Base-by-base conservation (phyloP, 2,888 invertebrate species). In the Parochlus steinenii region DNA sequence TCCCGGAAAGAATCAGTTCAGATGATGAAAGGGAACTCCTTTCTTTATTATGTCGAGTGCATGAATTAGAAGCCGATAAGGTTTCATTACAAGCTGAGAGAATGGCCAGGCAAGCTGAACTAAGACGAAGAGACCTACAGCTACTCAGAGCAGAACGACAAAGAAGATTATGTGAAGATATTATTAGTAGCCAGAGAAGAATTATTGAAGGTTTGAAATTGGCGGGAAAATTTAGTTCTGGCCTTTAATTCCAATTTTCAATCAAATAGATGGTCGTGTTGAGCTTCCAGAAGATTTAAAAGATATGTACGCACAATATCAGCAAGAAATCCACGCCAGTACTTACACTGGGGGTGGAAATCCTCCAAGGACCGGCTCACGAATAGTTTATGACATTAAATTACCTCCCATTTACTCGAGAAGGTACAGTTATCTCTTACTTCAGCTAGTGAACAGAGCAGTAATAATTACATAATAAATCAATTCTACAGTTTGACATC, bases 1-100 rank as follows among this genome's bases (percentile, higher is more conserved):
- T 92, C 40, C 86, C 90, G 4, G 78, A 77, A 34, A 69, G 80
- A 36, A 74, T 89, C 35, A 81, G 75, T 50, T 83, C 81, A 41
- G 81, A 85, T 34, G 87, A 92, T 43, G 92, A 95, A 59, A 68
- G 83, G 26, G 93, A 95, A 53, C 72, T 93, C 37, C 39, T 87
- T 39, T 76, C 81, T 15, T 63, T 95, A 31, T 74, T 95, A 54
- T 83, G 89, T 49, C 72, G 85, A 44, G 89, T 93, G 24, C 92
- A 93, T 53, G 86, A 90, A 58, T 64, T 92, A 37, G 93, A 93
- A 60, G 89, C 92, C 1, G 87, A 90, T 55, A 93, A 89, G 61
- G 74, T 85, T 60, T 89, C 90, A 46, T 64, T 90, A 47, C 87
- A 89, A 58, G 85, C 87, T 3, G 82, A 85, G 51, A 65, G 85